phyloP scores from a whole-genome alignment of 2,113 vertebrate genomes.

The Corythoichthys intestinalis region DNA sequence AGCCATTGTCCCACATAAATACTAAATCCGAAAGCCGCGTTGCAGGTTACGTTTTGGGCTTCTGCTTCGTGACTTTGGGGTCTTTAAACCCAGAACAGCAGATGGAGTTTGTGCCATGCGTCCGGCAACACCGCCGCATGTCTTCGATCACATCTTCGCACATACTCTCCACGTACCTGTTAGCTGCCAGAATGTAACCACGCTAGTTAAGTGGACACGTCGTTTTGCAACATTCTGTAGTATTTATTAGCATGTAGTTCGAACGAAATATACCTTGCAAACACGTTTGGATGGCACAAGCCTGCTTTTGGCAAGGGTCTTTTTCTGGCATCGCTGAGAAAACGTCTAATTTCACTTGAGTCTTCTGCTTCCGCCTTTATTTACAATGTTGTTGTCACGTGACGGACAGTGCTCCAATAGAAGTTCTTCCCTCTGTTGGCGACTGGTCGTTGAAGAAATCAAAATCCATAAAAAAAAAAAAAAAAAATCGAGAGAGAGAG shows the following conservation, averaged over 20 bases:
- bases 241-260: background rate
- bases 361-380: background rate
- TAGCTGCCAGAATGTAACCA: slow-evolving; percentile 33
- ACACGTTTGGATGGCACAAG: slow-evolving; percentile 64
- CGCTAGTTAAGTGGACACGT: background rate
- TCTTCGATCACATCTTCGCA: slow-evolving; percentile 58
- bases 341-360: background rate
- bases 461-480: too few relatives aligned
- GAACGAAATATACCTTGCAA: slow-evolving; percentile 54
- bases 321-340: slow-evolving; percentile 58
- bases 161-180: slow-evolving; percentile 60
- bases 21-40: background rate
- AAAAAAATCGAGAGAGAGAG: too few relatives aligned
- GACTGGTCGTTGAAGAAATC: background rate
- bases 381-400: slow-evolving; percentile 41
- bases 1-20: background rate
- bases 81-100: slow-evolving; percentile 66
- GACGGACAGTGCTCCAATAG: slow-evolving; percentile 8
- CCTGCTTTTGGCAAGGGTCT: slow-evolving; percentile 65
- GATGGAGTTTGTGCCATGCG: slow-evolving; percentile 31
- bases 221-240: background rate
- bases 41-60: slow-evolving; percentile 2
- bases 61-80: slow-evolving; percentile 20
- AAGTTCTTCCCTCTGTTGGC: slow-evolving; percentile 17
- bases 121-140: slow-evolving; percentile 59